Base-by-base conservation (phyloP, 2,797 vertebrate genomes). In the Pseudomugil tenellus region DNA sequence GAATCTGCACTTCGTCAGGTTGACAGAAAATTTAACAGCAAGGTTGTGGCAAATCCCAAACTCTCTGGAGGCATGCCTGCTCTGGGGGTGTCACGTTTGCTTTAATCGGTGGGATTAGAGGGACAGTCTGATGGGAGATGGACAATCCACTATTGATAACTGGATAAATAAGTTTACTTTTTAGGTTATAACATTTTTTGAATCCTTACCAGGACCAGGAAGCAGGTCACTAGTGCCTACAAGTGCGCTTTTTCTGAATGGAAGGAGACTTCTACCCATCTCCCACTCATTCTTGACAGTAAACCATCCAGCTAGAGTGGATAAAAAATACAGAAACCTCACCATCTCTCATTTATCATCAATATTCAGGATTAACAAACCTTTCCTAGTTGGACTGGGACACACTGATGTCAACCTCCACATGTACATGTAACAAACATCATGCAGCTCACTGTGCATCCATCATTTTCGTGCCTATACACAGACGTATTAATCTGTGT, bases 1-100 rank as follows among this genome's bases (percentile, higher is more conserved):
- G 83, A 79, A 81, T 73, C 91, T 91, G 89, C 46, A 23, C 76
- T 84, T 46, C 68, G 72, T 92, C 89, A 83, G 63, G 32, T 0
- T 90, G 89, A 90, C 86, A 78, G 76, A 31, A 64, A 83, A 74
- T 89, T 90, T 87, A 91, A 91, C 85, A 91, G 64, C 17, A 21
- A 37, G 71, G 70, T 68, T 76, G 60, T 46, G 54, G 41, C 43
- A 49, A 67, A 70, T 77, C 58, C 32, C 62, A 29, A 14, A 26
- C 56, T 67, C 54, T 81, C 55, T 84, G 63, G 17, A 46, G 63
- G 58, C 14, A 2, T 57, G 52, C 55, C 59, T 73, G 63, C 69
- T 72, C 63, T 49, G 46, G 6, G 17, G 72, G 51, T 58, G 52
- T 71, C 80, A 84, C 69, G 41, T 68, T 65, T 25, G 12, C 65